Base-by-base conservation (phyloP, 2,797 vertebrate genomes). In the Sciurus carolinensis region DNA sequence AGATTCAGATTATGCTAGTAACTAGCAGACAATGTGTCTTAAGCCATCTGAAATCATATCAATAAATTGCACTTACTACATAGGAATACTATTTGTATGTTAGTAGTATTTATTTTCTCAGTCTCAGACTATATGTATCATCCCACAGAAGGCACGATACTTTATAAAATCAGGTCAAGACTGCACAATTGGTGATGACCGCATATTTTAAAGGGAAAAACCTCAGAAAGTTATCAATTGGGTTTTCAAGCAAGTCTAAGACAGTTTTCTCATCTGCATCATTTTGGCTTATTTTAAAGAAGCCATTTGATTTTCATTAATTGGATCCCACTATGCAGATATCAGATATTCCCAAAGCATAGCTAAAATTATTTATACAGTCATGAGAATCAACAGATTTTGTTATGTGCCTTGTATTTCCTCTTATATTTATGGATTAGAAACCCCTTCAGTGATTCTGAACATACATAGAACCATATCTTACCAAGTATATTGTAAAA, bases 281-380 rank as follows among this genome's bases (percentile, higher is more conserved):
- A 67, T 85, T 94, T 67, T 82, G 20, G 28, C 66, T 90, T 88
- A 85, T 67, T n/a, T 95, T 93, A 59, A 90, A 72, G 36, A 83
- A 83, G 9, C 59, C 50, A 54, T 30, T 81, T 77, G 69, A 84
- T 93, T 30, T 80, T n/a, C 20, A 0, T 85, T 93, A 50, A 64
- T 50, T 75, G 59, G 87, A 22, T 62, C 28, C 36, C 36, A 76
- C 36, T 75, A 5, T 73, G 44, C 8, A 73, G 42, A 62, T 80
- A 28, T 39, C 75, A 92, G 10, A 72, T 66, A 39, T 91, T 73
- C 69, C 73, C 52, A 82, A 57, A 71, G 52, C 91, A 64, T 10
- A 80, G 47, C 86, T 92, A 13, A 95, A 42, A 1, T 54, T 14
- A 33, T 77, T 85, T 54, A 1, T 75, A 39, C 24, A 50, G 7